Evolutionary conservation across 23 tunicate genomes (phyloP).

Genomic region (Trididemnum miniatum): DNA sequence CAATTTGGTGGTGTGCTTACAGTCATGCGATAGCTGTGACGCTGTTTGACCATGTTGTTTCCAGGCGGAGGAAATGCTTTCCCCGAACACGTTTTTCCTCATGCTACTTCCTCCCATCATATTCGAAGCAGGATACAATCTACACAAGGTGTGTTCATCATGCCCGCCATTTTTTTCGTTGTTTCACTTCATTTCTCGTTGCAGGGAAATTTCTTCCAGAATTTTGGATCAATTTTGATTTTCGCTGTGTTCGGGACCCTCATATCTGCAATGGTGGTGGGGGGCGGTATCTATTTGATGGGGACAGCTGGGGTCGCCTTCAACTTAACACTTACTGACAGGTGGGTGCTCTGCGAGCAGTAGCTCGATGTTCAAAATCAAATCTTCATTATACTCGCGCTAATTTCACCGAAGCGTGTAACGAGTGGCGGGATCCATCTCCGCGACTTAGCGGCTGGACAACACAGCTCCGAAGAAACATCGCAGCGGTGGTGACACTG

Average conservation of each 20-base stretch:
- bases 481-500: too few species aligned
- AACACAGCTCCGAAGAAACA: too few species aligned
- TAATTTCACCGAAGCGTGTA: too few species aligned
- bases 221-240: slow-evolving; percentile 79
- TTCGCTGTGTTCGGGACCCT: slow-evolving; percentile 96
- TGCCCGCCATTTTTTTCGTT: too few species aligned
- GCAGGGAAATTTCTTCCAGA: slow-evolving; percentile 93
- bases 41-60: too few species aligned
- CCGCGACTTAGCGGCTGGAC: too few species aligned
- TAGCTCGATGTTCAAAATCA: not conserved
- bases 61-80: slow-evolving; percentile 93
- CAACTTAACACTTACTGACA: slow-evolving; percentile 80
- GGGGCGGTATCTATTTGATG: slow-evolving; percentile 92
- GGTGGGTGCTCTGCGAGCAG: slow-evolving; percentile 63
- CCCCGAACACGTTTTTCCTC: slow-evolving; percentile 90
- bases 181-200: too few species aligned
- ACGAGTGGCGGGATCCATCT: too few species aligned
- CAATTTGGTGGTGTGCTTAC: too few species aligned
- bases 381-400: too few species aligned
- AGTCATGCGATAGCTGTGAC: too few species aligned
- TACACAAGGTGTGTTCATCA: slow-evolving; percentile 84
- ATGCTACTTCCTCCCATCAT: slow-evolving; percentile 95
- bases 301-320: slow-evolving; percentile 96
- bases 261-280: slow-evolving; percentile 95
- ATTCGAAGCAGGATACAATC: slow-evolving; percentile 95